Evolutionary conservation across 2,113 vertebrate genomes (phyloP).

Genomic region (Chaetops frenatus): DNA sequence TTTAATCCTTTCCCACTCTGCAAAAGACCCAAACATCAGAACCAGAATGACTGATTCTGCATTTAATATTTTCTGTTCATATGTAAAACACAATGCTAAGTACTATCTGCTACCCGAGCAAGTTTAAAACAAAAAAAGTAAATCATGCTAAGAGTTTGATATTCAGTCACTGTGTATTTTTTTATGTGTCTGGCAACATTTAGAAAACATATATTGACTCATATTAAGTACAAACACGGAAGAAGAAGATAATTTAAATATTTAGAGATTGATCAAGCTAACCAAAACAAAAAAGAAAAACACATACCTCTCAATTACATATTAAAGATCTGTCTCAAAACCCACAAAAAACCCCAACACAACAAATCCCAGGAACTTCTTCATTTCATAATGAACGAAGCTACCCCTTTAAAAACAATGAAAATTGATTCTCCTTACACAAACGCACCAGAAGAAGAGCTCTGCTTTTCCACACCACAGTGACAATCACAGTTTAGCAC

Average conservation of each 20-base stretch:
- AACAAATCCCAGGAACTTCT: accelerated
- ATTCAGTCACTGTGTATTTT: background rate
- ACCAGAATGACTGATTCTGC: background rate
- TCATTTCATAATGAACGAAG: background rate
- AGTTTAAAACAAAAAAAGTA: background rate
- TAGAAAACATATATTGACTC: background rate
- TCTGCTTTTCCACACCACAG: background rate
- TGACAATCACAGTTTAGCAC: background rate
- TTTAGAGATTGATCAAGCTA: background rate
- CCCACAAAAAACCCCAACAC: accelerated
- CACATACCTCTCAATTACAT: background rate
- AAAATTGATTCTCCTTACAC: background rate
- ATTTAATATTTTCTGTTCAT: background rate
- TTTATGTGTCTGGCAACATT: background rate
- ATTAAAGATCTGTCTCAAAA: background rate
- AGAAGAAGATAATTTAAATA: background rate
- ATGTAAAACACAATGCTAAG: background rate
- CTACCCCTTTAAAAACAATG: background rate
- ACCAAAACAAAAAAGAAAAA: too few species aligned
- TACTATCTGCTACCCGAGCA: background rate
- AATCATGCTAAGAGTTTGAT: background rate
- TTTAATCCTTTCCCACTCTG: background rate
- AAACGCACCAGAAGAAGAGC: background rate
- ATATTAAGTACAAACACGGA: background rate
- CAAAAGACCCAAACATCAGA: background rate